Percentiles rank a stretch among this genome's conserved stretches.
phyloP scores from a whole-genome alignment of 2,797 vertebrate species.

The Psittacula echo region DNA sequence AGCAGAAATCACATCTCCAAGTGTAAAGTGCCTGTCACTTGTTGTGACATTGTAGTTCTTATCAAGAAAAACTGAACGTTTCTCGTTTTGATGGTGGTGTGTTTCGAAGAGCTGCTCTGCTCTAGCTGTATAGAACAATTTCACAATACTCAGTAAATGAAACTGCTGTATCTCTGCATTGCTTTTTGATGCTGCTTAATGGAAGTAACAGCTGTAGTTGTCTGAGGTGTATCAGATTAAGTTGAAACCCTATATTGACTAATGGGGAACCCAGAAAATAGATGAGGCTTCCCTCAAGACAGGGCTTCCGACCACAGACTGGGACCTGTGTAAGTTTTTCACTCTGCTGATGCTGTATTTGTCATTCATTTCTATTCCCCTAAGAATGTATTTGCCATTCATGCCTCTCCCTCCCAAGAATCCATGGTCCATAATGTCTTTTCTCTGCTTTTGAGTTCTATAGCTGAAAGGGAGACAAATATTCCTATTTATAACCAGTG shows the following conservation, averaged over 20 bases:
- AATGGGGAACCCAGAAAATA: not conserved
- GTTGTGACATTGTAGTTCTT: not conserved
- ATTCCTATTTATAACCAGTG: not conserved
- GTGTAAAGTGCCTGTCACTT: rapidly evolving
- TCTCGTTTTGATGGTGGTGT: not conserved
- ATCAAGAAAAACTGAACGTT: not conserved
- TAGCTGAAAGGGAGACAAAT: not conserved
- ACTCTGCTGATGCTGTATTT: not conserved
- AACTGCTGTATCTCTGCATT: not conserved
- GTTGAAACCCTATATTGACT: not conserved
- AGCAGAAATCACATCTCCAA: not conserved
- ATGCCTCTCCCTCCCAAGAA: not conserved
- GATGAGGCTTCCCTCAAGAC: not conserved
- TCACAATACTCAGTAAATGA: not conserved
- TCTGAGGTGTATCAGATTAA: not conserved
- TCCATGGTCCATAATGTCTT: not conserved
- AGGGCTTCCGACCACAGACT: not conserved
- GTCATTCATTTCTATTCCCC: not conserved
- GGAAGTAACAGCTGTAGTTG: not conserved
- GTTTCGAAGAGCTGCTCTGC: not conserved
- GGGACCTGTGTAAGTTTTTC: not conserved
- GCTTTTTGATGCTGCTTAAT: not conserved
- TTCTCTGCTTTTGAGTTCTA: not conserved
- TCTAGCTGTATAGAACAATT: not conserved
- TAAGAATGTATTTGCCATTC: not conserved